These are phyloP conservation scores for Lapara coniferarum DNA, from an alignment of 2,888 invertebrate genomes.

Conservation along the genomic window DNA sequence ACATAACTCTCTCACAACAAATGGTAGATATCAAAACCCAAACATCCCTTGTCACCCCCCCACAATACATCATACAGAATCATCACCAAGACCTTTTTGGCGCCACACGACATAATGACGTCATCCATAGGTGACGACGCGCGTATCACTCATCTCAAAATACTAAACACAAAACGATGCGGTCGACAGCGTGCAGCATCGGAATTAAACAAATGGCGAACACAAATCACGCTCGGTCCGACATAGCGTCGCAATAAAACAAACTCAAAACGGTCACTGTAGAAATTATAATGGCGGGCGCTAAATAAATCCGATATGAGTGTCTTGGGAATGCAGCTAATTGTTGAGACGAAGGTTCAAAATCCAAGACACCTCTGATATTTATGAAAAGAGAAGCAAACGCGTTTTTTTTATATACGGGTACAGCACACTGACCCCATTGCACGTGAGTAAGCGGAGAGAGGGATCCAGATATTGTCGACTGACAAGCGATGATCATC, in stretches of 20 bases:
- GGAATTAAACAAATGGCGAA: conserved; percentile 7
- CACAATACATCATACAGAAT: not conserved
- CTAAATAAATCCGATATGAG: not conserved
- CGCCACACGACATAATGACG: not conserved
- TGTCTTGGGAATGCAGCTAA: not conserved
- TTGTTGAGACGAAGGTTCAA: no score
- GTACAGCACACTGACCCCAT: no score
- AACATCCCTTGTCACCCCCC: not conserved
- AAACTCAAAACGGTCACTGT: conserved; percentile 15
- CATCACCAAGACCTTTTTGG: not conserved
- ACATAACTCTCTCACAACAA: no score
- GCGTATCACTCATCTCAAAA: not conserved
- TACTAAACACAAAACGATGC: not conserved
- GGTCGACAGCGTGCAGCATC: not conserved
- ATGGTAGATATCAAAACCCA: no score
- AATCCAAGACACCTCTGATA: no score
- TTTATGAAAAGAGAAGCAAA: no score
- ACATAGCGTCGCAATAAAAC: conserved; percentile 8
- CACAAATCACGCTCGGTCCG: conserved; percentile 5
- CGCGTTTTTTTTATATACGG: no score
- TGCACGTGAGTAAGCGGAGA: no score
- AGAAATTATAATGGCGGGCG: conserved; percentile 11
- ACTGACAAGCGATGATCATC: no score
- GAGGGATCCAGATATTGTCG: no score
- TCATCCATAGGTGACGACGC: not conserved